A percentile compares a stretch with the other conserved stretches of the same genome.
phyloP scores from a whole-genome alignment of 2,797 vertebrate genomes.

The Perdix hodgsoniae region DNA sequence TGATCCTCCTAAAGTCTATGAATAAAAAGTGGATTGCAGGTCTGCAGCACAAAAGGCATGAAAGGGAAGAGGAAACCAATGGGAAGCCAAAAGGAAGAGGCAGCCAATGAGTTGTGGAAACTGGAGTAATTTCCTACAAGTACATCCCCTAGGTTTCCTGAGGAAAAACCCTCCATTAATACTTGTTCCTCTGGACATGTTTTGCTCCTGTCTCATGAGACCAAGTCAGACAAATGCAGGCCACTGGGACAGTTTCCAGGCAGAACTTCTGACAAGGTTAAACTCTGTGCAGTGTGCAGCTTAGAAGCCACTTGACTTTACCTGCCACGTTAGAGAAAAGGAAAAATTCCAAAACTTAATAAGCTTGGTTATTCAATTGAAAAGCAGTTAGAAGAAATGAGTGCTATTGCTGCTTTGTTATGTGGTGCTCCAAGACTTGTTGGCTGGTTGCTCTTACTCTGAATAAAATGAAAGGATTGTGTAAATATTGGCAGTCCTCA shows the following conservation, averaged over 20 bases:
- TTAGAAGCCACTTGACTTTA: neutral
- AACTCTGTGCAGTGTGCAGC: neutral
- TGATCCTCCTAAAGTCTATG: neutral
- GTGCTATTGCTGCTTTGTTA: neutral
- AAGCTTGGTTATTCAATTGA: neutral
- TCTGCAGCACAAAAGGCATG: neutral
- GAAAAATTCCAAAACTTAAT: neutral
- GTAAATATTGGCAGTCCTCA: neutral
- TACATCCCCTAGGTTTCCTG: neutral
- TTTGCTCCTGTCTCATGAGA: neutral
- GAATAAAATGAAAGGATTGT: neutral
- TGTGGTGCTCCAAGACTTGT: neutral
- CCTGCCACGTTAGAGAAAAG: neutral
- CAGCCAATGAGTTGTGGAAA: neutral
- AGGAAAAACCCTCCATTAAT: neutral
- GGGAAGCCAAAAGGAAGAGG: too few relatives aligned
- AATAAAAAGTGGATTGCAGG: neutral
- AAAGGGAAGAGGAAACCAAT: neutral
- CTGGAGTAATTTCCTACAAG: neutral
- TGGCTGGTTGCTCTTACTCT: neutral
- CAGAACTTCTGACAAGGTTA: neutral
- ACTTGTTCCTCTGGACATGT: neutral
- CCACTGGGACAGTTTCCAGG: neutral
- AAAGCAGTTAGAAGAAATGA: neutral
- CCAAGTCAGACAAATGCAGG: neutral